phyloP scores from a whole-genome alignment of 35 echinoderm and acorn worm genomes.

The Anneissia japonica region DNA sequence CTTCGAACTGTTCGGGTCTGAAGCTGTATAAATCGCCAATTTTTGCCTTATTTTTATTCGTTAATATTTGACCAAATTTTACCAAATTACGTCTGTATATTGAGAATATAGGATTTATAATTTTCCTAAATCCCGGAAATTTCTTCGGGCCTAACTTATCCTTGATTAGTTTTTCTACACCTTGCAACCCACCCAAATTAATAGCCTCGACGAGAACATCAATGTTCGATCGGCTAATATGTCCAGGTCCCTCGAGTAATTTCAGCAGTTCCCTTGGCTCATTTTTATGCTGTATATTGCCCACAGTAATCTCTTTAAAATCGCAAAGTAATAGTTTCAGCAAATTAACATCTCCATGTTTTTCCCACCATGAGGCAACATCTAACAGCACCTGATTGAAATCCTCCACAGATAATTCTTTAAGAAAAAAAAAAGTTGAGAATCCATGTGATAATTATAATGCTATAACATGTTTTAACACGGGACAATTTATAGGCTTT shows the following conservation, averaged over 20 bases:
- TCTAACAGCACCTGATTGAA: background rate
- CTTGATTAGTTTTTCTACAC: background rate
- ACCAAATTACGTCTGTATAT: background rate
- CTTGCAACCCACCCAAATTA: background rate
- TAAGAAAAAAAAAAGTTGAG: too few species aligned
- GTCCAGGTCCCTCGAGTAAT: background rate
- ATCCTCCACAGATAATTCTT: background rate
- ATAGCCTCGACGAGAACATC: background rate
- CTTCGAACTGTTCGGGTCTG: background rate
- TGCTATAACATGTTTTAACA: too few species aligned
- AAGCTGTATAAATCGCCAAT: background rate
- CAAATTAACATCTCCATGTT: background rate
- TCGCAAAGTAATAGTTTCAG: background rate
- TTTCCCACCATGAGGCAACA: background rate
- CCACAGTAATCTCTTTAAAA: background rate
- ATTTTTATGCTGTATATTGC: background rate
- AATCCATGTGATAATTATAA: too few species aligned
- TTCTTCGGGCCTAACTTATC: background rate
- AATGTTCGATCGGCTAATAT: background rate
- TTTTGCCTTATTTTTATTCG: background rate
- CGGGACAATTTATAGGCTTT: too few species aligned
- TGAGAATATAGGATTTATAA: background rate
- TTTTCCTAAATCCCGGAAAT: background rate
- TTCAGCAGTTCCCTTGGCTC: background rate
- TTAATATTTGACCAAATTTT: background rate